Evolutionary conservation across 2,888 invertebrate species (phyloP).

Genomic region (Dryadula phaetusa): DNA sequence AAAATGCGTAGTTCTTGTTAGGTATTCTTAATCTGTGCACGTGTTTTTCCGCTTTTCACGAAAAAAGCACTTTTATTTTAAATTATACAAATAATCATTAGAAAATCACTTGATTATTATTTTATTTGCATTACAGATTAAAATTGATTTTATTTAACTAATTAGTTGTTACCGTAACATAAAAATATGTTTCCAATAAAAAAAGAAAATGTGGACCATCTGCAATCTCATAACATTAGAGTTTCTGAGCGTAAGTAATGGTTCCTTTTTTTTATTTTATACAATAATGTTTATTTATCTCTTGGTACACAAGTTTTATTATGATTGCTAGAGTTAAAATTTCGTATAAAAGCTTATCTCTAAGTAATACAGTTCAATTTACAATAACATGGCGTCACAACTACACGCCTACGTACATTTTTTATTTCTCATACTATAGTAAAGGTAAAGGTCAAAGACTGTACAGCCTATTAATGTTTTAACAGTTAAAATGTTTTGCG

Average conservation of each 20-base stretch:
- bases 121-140: conserved; percentile 5
- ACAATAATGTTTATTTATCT: conserved; percentile 10
- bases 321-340: conserved; percentile 1
- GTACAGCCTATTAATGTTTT: conserved; percentile 9
- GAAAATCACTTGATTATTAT: not conserved
- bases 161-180: conserved; percentile 2
- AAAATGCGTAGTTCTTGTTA: conserved; percentile 38
- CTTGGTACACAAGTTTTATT: conserved; percentile 9
- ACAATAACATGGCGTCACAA: not conserved
- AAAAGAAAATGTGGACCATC: conserved; percentile 62
- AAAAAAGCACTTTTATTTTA: not conserved
- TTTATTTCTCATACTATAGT: conserved; percentile 6
- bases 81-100: not conserved
- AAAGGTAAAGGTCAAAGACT: conserved; percentile 8
- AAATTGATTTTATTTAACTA: conserved; percentile 18
- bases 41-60: conserved; percentile 29
- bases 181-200: conserved; percentile 66
- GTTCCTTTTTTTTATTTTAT: conserved; percentile 20
- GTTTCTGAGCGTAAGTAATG: conserved; percentile 64
- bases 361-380: conserved; percentile 3
- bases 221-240: conserved; percentile 66
- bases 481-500: conserved; percentile 1
- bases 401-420: conserved; percentile 8
- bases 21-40: conserved; percentile 37
- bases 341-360: not conserved